Evolutionary conservation across 2,888 invertebrate species (phyloP), one percentile per base, ranked within the genome.

Genomic region (Drosophila koepferae): DNA sequence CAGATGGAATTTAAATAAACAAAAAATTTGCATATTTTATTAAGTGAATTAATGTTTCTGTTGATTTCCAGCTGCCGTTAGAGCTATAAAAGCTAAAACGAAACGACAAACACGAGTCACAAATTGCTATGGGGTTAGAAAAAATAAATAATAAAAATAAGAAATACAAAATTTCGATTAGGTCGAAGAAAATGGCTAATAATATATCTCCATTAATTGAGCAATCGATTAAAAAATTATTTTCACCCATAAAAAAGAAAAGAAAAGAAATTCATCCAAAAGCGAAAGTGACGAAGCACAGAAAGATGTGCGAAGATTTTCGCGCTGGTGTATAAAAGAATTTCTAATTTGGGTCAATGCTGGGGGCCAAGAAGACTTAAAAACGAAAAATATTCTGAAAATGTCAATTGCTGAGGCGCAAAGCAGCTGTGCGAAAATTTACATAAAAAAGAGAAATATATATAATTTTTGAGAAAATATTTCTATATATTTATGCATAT

Each of bases 331-430:
- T 43, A 28, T 41, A 40, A 48, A 74, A 64, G 76, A 75, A 78
- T 80, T 59, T 64, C 14, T 68, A 73, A 76, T 82, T 85, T 74
- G 70, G 88, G 82, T 83, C 82, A 83, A 83, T 82, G 88, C 74
- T 85, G 73, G 56, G 63, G 53, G 43, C 63, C 46, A 40, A 23
- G 61, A 36, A 40, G 58, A 51, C 34, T 67, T 12, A 38, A 28
- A 40, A n/a, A 40, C 36, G 14, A 48, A 36, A 78, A 76, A 72
- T 54, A 71, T 74, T 72, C 65, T 62, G 61, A 77, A 65, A 74
- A 67, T 67, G 72, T 71, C 72, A 76, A 73, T 84, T 75, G 55
- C 73, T 81, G 68, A 82, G 73, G 16, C 82, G 62, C 65, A 54
- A 63, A 59, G 78, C 81, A 79, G 76, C 85, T 18, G 18, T 7